These are phyloP conservation scores for Conus betulinus DNA, from an alignment of 1,140 invertebrate genomes.

Conservation along the genomic window DNA sequence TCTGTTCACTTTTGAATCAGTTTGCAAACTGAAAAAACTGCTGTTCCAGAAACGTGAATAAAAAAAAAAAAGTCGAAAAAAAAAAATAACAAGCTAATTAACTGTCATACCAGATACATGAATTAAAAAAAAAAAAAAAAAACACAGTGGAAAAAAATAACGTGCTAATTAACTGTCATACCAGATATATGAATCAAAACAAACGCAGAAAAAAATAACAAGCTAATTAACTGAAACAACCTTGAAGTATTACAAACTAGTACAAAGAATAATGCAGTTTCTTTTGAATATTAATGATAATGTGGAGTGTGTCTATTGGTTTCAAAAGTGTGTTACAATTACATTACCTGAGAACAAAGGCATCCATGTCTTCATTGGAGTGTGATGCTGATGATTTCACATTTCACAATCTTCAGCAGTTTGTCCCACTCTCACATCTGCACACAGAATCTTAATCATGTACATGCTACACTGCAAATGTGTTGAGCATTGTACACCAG, in stretches of 20 bases:
- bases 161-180: too few species aligned
- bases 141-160: not conserved
- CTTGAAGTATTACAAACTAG: too few species aligned
- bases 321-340: not conserved
- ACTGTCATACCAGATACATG: too few species aligned
- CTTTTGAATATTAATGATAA: not conserved
- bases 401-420: slow-evolving; percentile 92
- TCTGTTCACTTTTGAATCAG: too few species aligned
- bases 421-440: slow-evolving; percentile 90
- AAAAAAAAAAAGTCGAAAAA: not conserved
- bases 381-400: slow-evolving; percentile 96
- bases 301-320: not conserved
- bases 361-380: slow-evolving; percentile 92
- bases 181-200: too few species aligned
- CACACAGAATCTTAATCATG: slow-evolving; percentile 72
- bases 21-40: too few species aligned
- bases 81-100: too few species aligned
- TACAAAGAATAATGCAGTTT: not conserved
- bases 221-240: too few species aligned
- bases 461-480: not conserved
- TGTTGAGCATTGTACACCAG: too few species aligned
- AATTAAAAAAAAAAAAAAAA: not conserved
- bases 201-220: too few species aligned
- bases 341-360: slow-evolving; percentile 95
- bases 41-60: too few species aligned